Evolutionary conservation across 2,797 vertebrate genomes (phyloP), one percentile per base, ranked within the genome.

Genomic region (Sphenopsis melanotis): DNA sequence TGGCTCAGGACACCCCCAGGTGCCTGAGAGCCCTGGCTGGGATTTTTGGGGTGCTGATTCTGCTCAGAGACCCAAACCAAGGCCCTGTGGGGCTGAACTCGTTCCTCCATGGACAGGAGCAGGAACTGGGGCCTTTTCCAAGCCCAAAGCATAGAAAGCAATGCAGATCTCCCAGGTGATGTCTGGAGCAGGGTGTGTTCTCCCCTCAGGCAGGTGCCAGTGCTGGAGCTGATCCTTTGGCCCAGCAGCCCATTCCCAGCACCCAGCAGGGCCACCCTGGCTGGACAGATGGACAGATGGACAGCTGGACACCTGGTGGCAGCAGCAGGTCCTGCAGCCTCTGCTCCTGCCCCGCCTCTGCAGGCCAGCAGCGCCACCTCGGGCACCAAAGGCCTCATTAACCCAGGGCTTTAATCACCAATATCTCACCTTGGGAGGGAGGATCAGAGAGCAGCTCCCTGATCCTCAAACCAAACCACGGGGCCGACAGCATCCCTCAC

Each of bases 321-420:
- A 80, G 91, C 89, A 70, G 70, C 86, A 9, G 0, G 5, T 34
- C 57, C 41, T n/a, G 11, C 87, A 85, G 83, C 41, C 83, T 42
- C 23, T 3, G 56, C 12, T 4, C 82, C 39, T 7, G 29, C 30
- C 44, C 11, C 16, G 21, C 78, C 78, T 94, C 19, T 30, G 52
- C 46, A 29, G 59, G 79, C 80, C 74, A 72, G 59, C 90, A 95
- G 88, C 80, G 60, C 92, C 92, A 77, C 90, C 93, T 79, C 88
- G 30, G 65, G 9, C 68, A 57, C 4, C 79, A 64, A 74, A 78
- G 3, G 80, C 88, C n/a, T 6, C 0, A 76, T 53, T 71, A 71
- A 65, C 4, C 11, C 72, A 6, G 9, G 15, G 70, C 5, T 6
- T 55, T 79, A 36, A 87, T 72, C 57, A 39, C 29, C 49, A 70